A percentile compares a stretch with the other conserved stretches of the same genome.
phyloP scores from a whole-genome alignment of 2,113 vertebrate genomes.

The Butastur rufipennis region DNA sequence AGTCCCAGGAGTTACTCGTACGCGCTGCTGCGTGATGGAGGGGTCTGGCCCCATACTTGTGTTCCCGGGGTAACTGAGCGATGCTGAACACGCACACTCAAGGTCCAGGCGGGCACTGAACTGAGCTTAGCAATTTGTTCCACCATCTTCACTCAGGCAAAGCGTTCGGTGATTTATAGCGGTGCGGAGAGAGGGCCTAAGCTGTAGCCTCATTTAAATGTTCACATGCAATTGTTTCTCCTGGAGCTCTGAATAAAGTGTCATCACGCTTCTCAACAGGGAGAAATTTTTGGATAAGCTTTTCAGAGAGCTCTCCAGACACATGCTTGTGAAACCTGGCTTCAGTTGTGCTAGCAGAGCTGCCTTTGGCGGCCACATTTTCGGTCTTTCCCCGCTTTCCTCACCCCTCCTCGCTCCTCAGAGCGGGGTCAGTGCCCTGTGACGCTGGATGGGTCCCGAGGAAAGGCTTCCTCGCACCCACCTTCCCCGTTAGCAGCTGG shows the following conservation, averaged over 20 bases:
- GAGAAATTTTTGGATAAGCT: background rate
- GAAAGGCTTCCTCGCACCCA: background rate
- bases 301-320: background rate
- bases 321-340: background rate
- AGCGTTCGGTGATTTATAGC: background rate
- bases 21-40: accelerated
- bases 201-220: background rate
- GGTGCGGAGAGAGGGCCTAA: background rate
- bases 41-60: background rate
- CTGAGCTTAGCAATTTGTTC: background rate
- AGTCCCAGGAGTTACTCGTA: background rate
- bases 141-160: background rate
- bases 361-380: background rate
- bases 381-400: accelerated
- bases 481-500: background rate
- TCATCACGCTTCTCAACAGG: background rate
- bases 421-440: background rate
- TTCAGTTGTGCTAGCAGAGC: background rate
- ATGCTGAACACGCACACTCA: background rate
- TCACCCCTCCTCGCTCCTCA: background rate
- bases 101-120: background rate
- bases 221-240: background rate
- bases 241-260: background rate
- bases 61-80: background rate
- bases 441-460: background rate